Conservation (phyloP, 2,888 invertebrate genomes). For the Sarcophaga variegata region DNA sequence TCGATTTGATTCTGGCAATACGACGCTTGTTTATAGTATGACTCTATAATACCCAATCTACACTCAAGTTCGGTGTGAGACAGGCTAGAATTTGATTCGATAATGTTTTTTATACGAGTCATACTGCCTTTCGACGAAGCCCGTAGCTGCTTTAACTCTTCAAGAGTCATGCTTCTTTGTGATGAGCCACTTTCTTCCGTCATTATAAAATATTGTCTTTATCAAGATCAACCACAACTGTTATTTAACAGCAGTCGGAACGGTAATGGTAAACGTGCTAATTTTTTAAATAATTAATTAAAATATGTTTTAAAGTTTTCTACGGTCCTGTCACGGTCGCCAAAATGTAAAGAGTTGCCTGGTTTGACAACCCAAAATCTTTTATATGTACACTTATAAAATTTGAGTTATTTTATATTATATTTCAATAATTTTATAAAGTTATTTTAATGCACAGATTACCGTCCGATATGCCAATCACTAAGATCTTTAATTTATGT, state of each 20-base stretch:
- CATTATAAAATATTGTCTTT: background rate
- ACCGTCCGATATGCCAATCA: too few species aligned
- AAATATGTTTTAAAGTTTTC: background rate
- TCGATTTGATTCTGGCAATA: conserved; percentile 52
- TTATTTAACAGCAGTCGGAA: too few species aligned
- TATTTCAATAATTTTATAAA: too few species aligned
- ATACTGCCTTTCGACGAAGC: background rate
- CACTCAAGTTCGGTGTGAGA: conserved; percentile 42
- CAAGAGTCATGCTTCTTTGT: background rate
- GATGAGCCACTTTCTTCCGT: background rate
- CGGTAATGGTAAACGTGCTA: too few species aligned
- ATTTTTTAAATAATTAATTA: too few species aligned
- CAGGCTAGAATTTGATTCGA: conserved; percentile 39
- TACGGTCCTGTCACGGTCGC: conserved; percentile 6
- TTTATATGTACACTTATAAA: too few species aligned
- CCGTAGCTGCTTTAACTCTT: conserved; percentile 32
- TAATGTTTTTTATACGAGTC: too few species aligned
- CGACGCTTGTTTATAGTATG: conserved; percentile 43
- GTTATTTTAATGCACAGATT: too few species aligned
- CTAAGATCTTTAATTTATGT: too few species aligned
- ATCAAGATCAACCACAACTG: too few species aligned
- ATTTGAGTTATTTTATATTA: too few species aligned
- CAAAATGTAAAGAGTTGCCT: background rate
- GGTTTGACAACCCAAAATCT: too few species aligned
- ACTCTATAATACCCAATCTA: conserved; percentile 24